Conservation (phyloP, 2,113 vertebrate species). For the Lophura nycthemera region DNA sequence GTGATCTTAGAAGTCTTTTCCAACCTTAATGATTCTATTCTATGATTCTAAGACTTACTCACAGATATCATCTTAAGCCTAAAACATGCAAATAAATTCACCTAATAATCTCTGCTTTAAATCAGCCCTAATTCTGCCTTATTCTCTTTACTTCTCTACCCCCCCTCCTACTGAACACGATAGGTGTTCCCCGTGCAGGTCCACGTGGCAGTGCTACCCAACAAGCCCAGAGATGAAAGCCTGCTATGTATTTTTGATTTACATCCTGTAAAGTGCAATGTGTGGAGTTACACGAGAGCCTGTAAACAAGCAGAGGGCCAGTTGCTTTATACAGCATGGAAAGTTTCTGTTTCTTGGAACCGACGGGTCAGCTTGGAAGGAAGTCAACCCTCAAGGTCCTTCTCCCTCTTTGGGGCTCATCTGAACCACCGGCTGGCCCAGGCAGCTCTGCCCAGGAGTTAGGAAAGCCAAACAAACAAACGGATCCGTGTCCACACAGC, state of each 20-base stretch:
- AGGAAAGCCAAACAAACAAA: constrained; percentile 33
- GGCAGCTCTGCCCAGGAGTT: not conserved
- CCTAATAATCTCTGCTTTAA: not conserved
- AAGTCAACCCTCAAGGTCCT: constrained; percentile 47
- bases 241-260: not conserved
- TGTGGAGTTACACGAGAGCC: not conserved
- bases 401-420: constrained; percentile 38
- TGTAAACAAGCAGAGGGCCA: constrained; percentile 41
- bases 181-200: not conserved
- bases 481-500: not conserved
- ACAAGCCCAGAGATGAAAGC: not conserved
- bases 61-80: not conserved
- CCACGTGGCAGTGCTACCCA: not conserved
- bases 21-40: too few species aligned
- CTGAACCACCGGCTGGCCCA: not conserved
- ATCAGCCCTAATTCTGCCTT: not conserved
- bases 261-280: not conserved
- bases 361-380: constrained; percentile 43
- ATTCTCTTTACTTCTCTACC: not conserved
- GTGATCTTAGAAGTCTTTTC: too few species aligned
- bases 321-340: constrained; percentile 60
- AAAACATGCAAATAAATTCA: not conserved
- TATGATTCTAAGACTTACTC: not conserved
- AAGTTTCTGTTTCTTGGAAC: constrained; percentile 58
- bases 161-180: not conserved